Evolutionary conservation across 2,113 vertebrate genomes (phyloP).

Genomic region (Cryptotis parvus): DNA sequence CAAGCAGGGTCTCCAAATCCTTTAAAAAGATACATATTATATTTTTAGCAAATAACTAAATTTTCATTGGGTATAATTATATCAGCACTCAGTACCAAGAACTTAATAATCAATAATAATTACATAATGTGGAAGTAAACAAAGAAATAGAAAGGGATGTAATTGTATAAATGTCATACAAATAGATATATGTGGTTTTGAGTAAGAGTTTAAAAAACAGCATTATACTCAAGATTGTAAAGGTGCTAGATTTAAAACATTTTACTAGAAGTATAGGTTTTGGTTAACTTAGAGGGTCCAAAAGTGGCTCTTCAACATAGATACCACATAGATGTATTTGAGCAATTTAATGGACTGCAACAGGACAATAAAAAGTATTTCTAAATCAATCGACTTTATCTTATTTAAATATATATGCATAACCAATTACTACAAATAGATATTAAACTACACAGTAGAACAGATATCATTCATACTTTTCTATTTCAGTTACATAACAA

Average conservation of each 20-base stretch:
- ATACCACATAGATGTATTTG: background rate
- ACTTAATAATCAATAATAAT: too few relatives aligned
- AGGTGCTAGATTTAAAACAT: background rate
- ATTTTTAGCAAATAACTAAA: slow-evolving; percentile 22
- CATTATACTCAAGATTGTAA: too few relatives aligned
- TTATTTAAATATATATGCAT: background rate
- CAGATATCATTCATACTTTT: background rate
- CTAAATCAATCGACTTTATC: background rate
- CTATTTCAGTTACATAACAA: too few relatives aligned
- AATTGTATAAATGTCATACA: too few relatives aligned
- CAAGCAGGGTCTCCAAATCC: slow-evolving; percentile 96
- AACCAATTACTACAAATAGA: background rate
- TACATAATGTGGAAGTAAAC: too few relatives aligned
- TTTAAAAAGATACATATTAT: slow-evolving; percentile 82
- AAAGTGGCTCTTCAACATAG: background rate
- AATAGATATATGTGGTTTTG: too few relatives aligned
- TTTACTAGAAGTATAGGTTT: background rate
- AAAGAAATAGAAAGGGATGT: too few relatives aligned
- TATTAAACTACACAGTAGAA: background rate
- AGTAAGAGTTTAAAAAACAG: too few relatives aligned
- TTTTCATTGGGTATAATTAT: background rate
- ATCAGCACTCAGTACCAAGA: background rate
- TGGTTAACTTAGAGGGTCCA: background rate
- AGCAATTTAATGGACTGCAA: background rate
- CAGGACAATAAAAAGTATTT: background rate